Conservation (phyloP, 1,140 invertebrate genomes). For the Triops longicaudatus region DNA sequence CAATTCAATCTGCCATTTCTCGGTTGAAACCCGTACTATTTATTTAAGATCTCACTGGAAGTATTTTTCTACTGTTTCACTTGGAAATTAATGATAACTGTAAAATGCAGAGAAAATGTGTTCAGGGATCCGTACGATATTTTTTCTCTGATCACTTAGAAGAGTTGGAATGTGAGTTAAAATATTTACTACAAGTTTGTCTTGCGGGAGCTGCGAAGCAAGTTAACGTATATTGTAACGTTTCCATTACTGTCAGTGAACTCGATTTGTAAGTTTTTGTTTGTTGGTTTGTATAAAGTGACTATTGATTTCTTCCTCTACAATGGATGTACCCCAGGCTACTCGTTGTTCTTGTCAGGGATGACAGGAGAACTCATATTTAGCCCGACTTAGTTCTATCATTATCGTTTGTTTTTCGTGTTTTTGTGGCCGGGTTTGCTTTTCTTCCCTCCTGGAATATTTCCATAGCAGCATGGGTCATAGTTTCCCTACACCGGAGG, state of each 20-base stretch:
- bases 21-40: background rate
- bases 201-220: too few species aligned
- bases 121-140: background rate
- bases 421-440: background rate
- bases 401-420: slow-evolving; percentile 3
- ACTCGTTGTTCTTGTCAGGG: background rate
- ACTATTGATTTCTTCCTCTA: background rate
- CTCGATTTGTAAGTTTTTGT: background rate
- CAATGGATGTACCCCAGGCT: background rate
- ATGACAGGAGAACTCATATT: background rate
- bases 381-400: slow-evolving; percentile 3
- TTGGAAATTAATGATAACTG: background rate
- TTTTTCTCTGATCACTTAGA: background rate
- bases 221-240: too few species aligned
- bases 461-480: background rate
- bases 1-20: background rate
- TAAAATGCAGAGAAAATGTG: background rate
- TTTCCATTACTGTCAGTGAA: too few species aligned
- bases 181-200: too few species aligned
- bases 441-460: background rate
- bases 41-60: background rate
- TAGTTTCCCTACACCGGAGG: background rate
- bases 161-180: background rate
- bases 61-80: background rate
- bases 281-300: background rate